Evolutionary conservation across 2,113 vertebrate species (phyloP).

Genomic region (Alosa alosa): DNA sequence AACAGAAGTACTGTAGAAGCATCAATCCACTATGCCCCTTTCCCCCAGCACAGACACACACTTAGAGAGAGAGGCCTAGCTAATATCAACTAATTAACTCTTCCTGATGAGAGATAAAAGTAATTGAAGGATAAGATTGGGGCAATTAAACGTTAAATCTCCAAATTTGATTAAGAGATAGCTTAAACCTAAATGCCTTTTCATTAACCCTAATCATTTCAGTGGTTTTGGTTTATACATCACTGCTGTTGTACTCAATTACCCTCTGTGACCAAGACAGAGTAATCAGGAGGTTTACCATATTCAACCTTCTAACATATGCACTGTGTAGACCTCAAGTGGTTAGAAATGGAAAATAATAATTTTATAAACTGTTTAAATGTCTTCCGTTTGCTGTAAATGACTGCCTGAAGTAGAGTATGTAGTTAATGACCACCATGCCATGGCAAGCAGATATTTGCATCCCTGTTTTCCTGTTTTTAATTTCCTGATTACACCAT

Average conservation of each 20-base stretch:
- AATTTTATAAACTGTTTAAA: background rate
- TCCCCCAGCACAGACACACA: background rate
- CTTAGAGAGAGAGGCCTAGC: background rate
- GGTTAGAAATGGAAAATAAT: background rate
- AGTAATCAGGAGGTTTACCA: background rate
- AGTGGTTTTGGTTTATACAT: background rate
- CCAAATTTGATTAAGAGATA: background rate
- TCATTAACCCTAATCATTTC: background rate
- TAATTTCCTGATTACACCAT: background rate
- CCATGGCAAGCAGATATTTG: background rate
- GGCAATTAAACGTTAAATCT: slow-evolving; percentile 9
- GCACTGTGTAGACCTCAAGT: background rate
- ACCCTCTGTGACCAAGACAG: background rate
- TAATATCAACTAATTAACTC: slow-evolving; percentile 4
- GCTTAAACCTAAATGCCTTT: background rate
- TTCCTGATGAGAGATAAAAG: background rate
- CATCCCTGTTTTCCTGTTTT: slow-evolving; percentile 6
- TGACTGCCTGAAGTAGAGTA: background rate
- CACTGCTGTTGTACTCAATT: background rate
- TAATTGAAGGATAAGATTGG: slow-evolving; percentile 5
- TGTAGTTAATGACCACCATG: background rate
- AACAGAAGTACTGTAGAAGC: background rate
- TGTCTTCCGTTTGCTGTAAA: background rate
- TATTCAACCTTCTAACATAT: background rate
- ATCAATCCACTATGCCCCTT: background rate